Evolutionary conservation across 2,113 vertebrate genomes (phyloP), one percentile per base, ranked within the genome.

Genomic region (Caranx ignobilis): DNA sequence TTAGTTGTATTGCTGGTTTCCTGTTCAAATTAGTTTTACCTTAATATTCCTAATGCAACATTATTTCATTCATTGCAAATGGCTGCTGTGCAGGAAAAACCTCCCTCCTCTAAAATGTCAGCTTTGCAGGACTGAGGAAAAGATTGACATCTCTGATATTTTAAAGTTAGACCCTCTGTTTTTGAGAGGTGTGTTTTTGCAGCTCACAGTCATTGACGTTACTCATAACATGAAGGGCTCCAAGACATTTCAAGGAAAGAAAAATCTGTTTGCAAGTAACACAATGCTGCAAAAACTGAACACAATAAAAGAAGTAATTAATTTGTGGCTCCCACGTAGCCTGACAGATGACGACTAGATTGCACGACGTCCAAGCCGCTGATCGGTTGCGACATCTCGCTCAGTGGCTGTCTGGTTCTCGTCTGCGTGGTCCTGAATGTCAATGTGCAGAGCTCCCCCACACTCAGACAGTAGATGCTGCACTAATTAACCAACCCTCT

Each of bases 401-500:
- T 85, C 55, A 55, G 80, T 78, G 79, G 83, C 91, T 89, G 89
- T 79, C 88, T 90, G 84, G 34, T 79, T 81, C 71, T 87, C 77
- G 85, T 84, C 78, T 48, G 60, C 63, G 4, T 85, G 85, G 84
- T 86, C 73, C 47, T 90, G 87, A 91, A 93, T 91, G 86, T 92
- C 91, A 93, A 86, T 89, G 85, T 21, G 75, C 79, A 39, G 63
- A 11, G 63, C 87, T 72, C 78, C 85, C 79, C 73, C 84, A 60
- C 86, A 47, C 84, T 84, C 82, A 90, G 79, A 86, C 89, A 83
- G 77, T 79, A 81, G 88, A 87, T 90, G 81, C 89, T 59, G 80
- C 71, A 84, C 84, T 95, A 92, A 93, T 93, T 92, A 94, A 85
- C 77, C 76, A 81, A 81, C 70, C 73, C 91, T 89, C 88, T 81